Base-by-base conservation (phyloP, 2,797 vertebrate genomes). In the Sebastes reedi region DNA sequence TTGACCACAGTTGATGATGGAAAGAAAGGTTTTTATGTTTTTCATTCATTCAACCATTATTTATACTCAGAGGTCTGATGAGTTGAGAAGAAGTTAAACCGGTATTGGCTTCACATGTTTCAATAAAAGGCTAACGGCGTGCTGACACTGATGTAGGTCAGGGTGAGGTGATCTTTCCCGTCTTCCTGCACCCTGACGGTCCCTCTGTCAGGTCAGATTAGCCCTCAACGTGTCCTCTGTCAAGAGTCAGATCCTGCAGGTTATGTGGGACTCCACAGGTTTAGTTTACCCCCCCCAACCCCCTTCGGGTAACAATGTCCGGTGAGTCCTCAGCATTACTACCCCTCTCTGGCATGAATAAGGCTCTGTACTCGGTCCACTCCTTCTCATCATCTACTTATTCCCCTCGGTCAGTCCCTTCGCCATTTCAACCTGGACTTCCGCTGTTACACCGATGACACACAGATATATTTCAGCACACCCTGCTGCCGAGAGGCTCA, bases 161-260 rank as follows among this genome's bases (percentile, higher is more conserved):
- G 72, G 6, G 22, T 42, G 67, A 72, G 72, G 34, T 1, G 1
- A 64, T 46, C 25, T 54, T 65, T 52, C 24, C 30, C 9, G 34
- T 34, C 32, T 18, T 25, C 22, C 52, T 36, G 14, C 64, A 25
- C n/a, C 34, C 7, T 46, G 30, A 39, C 59, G 3, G 71, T 10
- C 13, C 30, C 20, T 34, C 72, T 77, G 68, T 82, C 77, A 69
- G 68, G n/a, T 74, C 69, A 46, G 24, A 80, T 86, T 36, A 80
- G 29, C 42, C 10, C 12, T 56, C 55, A 39, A 22, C 12, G 5
- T 55, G 11, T 30, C 67, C 52, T 25, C 60, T 4, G 25, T 71
- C 54, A 18, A 11, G n/a, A 11, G 34, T 46, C 55, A 39, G 13
- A 65, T 60, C 62, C 58, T 72, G 62, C 72, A 76, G 69, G 50